A percentile compares a stretch with the other conserved stretches of the same genome.
Evolutionary conservation across 2,888 invertebrate species (phyloP).

Genomic region (Cactoblastis cactorum): DNA sequence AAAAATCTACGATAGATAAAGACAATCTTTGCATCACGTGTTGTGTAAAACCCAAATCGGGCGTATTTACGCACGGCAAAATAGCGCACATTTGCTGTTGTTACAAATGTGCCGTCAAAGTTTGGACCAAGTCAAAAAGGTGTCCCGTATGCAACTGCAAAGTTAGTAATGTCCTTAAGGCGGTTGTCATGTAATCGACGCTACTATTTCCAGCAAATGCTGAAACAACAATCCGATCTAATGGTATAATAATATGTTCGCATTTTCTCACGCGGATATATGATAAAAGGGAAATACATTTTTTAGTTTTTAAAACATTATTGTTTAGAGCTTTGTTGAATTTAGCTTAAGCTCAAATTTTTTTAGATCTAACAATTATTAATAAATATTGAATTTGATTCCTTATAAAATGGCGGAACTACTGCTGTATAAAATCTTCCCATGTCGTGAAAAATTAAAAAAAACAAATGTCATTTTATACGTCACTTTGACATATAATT

Average conservation of each 20-base stretch:
- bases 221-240: background rate
- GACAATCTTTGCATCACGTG: constrained; percentile 81
- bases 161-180: constrained; percentile 82
- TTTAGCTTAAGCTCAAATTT: background rate
- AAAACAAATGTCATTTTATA: no score
- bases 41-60: constrained; percentile 81
- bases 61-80: constrained; percentile 83
- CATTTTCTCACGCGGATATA: background rate
- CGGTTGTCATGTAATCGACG: constrained; percentile 71
- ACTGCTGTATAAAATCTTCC: no score
- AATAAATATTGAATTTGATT: no score
- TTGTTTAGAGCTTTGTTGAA: background rate
- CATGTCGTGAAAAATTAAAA: no score
- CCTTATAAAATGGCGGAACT: no score
- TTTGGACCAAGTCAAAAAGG: constrained; percentile 80
- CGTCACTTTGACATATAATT: no score
- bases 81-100: constrained; percentile 85
- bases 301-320: background rate
- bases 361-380: no score
- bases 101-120: constrained; percentile 83
- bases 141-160: constrained; percentile 85
- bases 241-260: background rate
- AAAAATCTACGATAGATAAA: constrained; percentile 37
- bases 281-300: background rate
- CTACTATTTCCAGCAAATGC: background rate